A percentile compares a stretch with the other conserved stretches of the same genome.
Evolutionary conservation across 2,888 invertebrate species (phyloP).

Genomic region (Aphrophora alni): DNA sequence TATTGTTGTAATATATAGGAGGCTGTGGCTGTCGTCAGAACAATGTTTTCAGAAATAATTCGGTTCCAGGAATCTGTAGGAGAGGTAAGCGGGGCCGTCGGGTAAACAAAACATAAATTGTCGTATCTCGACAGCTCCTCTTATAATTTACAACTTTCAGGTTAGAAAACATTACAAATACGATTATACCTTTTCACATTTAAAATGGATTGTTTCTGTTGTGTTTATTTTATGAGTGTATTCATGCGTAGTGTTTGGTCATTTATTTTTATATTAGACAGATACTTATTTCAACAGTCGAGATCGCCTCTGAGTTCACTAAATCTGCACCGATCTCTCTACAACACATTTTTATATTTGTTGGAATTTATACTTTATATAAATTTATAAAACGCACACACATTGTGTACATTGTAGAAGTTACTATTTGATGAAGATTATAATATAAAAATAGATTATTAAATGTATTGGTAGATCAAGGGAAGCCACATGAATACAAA

Average conservation of each 20-base stretch:
- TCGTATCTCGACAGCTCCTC: background rate
- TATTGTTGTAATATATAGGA: background rate
- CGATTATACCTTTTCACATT: background rate
- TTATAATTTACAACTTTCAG: background rate
- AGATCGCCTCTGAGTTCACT: too few relatives aligned
- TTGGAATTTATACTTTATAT: too few relatives aligned
- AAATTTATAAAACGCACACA: too few relatives aligned
- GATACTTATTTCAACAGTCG: too few relatives aligned
- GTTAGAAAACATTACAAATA: background rate
- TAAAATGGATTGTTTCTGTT: background rate
- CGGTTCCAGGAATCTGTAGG: background rate
- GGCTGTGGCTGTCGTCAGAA: background rate
- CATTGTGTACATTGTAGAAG: too few relatives aligned
- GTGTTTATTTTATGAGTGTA: background rate
- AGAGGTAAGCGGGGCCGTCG: background rate
- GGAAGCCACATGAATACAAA: too few relatives aligned
- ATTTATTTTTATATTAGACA: too few relatives aligned
- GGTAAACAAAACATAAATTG: background rate
- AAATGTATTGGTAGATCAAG: too few relatives aligned
- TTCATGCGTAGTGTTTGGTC: background rate
- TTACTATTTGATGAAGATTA: too few relatives aligned
- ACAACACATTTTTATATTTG: too few relatives aligned
- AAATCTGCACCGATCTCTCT: too few relatives aligned
- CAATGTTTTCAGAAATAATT: background rate
- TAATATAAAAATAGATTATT: too few relatives aligned